These are phyloP conservation scores for Oncorhynchus masou DNA, from an alignment of 2,113 vertebrate genomes.

Conservation along the genomic window DNA sequence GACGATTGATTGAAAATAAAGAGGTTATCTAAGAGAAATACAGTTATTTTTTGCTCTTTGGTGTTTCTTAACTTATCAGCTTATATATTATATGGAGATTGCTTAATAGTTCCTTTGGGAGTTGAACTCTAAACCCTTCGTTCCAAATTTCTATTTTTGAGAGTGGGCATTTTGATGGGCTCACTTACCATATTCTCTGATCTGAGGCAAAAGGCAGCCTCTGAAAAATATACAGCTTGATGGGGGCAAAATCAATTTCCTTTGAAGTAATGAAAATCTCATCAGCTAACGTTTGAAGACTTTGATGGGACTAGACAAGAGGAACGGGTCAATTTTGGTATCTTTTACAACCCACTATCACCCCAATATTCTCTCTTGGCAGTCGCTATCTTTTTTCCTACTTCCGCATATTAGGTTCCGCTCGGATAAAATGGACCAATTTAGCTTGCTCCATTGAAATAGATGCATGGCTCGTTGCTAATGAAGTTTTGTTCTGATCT, in stretches of 20 bases:
- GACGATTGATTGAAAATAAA: too few relatives aligned
- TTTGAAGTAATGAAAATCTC: conserved; percentile 16
- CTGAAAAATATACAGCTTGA: background rate
- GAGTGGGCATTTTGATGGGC: background rate
- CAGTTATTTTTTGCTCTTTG: background rate
- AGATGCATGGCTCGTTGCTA: background rate
- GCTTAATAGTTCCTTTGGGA: conserved; percentile 15
- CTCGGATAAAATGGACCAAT: conserved; percentile 3
- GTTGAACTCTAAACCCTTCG: conserved; percentile 3
- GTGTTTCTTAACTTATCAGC: background rate
- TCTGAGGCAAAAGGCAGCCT: background rate
- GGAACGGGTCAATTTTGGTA: conserved; percentile 8
- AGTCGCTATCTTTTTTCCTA: background rate
- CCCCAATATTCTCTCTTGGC: background rate
- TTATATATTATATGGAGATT: background rate
- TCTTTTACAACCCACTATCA: background rate
- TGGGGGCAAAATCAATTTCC: background rate
- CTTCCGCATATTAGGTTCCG: background rate
- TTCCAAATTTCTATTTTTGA: background rate
- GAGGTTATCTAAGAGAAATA: too few relatives aligned
- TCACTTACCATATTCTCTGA: background rate
- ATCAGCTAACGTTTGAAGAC: conserved; percentile 12
- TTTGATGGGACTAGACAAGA: background rate
- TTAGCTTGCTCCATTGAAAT: background rate
- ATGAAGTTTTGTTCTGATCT: conserved; percentile 12